Base-by-base conservation (phyloP, 2,113 vertebrate species). In the Upupa epops region DNA sequence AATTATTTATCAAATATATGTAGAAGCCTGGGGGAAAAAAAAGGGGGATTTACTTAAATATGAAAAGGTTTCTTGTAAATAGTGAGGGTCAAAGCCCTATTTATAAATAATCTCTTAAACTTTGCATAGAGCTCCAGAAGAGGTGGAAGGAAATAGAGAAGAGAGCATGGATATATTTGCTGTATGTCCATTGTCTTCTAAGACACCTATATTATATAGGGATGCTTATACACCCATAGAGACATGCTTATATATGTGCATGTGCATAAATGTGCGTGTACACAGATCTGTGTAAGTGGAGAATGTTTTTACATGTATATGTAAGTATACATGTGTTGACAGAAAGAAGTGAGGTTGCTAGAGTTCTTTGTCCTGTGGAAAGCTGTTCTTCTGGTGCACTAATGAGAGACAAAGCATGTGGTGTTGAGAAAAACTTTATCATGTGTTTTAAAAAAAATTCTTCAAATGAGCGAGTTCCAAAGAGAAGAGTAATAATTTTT, bases 271-370 rank as follows among this genome's bases (percentile, higher is more conserved):
- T 54, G 5, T 60, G 3, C 28, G 4, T 68, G 9, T 54, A 49
- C 36, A 32, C 1, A 0, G 34, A 16, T 31, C 48, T 52, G 12
- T 45, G 24, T 20, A 46, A 0, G 0, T 26, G 25, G 42, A 64
- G 18, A 80, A 80, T 46, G 69, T 9, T 52, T 17, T 26, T 32
- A 25, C 25, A 9, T 40, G 16, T 12, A 63, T 64, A 58, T 3
- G 40, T 51, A 37, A 5, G 2, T 32, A 45, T 21, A 9, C 19
- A 40, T 40, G 22, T 36, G 7, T 48, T 52, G 61, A 65, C 80
- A 68, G n/a, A 75, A 10, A 54, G 26, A 86, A 1, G 18, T 80
- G 37, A 29, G 34, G 60, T 36, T 15, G 17, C n/a, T 84, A 31
- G 79, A 89, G 32, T 25, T 61, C 15, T 85, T 86, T 79, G 46